Percentiles rank a stretch among this genome's conserved stretches.
These are phyloP conservation scores for Ciconia maguari DNA, from an alignment of 2,113 vertebrate species.

Conservation along the genomic window DNA sequence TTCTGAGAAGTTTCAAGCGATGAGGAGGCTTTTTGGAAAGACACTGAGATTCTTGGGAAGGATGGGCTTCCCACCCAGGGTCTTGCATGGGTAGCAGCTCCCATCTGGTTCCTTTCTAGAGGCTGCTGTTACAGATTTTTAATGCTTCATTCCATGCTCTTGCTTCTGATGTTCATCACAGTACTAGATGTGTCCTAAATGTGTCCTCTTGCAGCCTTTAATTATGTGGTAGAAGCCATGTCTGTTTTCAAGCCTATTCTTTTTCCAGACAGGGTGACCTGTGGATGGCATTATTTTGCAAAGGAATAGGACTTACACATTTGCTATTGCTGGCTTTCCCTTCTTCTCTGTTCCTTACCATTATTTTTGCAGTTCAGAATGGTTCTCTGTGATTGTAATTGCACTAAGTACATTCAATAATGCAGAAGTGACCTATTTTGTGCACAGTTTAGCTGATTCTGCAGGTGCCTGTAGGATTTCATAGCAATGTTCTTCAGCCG, in stretches of 20 bases:
- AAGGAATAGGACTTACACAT: neutral
- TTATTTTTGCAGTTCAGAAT: neutral
- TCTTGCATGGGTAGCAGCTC: neutral
- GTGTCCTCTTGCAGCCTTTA: neutral
- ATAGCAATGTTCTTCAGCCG: neutral
- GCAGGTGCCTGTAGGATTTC: conserved; percentile 17
- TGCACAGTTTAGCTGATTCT: conserved; percentile 24
- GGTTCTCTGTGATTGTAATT: conserved; percentile 39
- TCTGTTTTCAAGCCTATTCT: neutral
- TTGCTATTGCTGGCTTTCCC: neutral
- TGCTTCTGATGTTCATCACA: neutral
- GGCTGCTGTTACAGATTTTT: neutral
- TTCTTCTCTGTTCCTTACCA: neutral
- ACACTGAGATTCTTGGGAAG: neutral
- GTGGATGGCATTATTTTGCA: neutral
- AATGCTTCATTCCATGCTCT: neutral
- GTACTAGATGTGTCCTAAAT: neutral
- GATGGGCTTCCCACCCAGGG: neutral
- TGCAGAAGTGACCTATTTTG: conserved; percentile 49
- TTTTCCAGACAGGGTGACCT: neutral
- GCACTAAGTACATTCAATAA: conserved; percentile 4
- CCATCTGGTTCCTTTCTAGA: neutral
- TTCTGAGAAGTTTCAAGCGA: neutral
- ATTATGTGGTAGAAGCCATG: neutral
- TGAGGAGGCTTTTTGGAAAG: neutral